Evolutionary conservation across 2,113 vertebrate species (phyloP).

Genomic region (Poeciliopsis turrubarensis): DNA sequence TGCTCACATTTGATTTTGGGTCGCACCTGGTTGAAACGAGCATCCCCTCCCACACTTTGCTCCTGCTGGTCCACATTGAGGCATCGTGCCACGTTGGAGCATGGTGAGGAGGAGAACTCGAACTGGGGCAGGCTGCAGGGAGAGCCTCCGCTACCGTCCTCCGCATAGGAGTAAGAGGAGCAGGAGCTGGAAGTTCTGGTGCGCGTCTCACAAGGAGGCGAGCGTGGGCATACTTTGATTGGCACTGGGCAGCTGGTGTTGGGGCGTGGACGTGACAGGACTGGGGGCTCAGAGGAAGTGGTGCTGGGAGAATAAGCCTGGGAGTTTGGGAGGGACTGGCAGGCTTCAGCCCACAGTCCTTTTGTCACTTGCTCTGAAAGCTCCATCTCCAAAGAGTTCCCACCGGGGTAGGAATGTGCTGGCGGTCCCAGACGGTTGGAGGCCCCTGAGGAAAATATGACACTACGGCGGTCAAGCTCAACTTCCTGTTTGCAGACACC

Average conservation of each 20-base stretch:
- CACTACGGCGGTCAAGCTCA: conserved; percentile 94
- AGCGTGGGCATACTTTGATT: conserved; percentile 98
- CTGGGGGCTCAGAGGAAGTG: conserved; percentile 79
- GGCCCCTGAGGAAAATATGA: conserved; percentile 95
- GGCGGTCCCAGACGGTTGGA: conserved; percentile 91
- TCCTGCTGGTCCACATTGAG: conserved; percentile 91
- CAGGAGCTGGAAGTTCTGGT: conserved; percentile 98
- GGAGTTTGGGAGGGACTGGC: conserved; percentile 92
- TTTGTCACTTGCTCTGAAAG: conserved; percentile 92
- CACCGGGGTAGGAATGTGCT: conserved; percentile 91
- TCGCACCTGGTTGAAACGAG: conserved; percentile 87
- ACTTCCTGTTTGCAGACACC: conserved; percentile 93
- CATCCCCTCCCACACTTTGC: conserved; percentile 85
- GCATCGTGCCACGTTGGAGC: conserved; percentile 92
- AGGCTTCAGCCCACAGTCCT: conserved; percentile 89
- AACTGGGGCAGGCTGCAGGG: conserved; percentile 97
- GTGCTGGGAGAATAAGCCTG: conserved; percentile 88
- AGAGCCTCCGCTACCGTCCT: conserved; percentile 95
- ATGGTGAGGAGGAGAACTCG: conserved; percentile 97
- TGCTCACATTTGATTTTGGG: conserved; percentile 99
- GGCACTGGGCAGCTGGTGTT: conserved; percentile 99
- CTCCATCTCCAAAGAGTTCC: conserved; percentile 94
- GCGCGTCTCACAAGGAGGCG: conserved; percentile 93
- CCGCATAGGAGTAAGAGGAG: conserved; percentile 96
- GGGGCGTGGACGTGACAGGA: conserved; percentile 89